phyloP scores from a whole-genome alignment of 2,797 vertebrate genomes.

The Choloepus didactylus region DNA sequence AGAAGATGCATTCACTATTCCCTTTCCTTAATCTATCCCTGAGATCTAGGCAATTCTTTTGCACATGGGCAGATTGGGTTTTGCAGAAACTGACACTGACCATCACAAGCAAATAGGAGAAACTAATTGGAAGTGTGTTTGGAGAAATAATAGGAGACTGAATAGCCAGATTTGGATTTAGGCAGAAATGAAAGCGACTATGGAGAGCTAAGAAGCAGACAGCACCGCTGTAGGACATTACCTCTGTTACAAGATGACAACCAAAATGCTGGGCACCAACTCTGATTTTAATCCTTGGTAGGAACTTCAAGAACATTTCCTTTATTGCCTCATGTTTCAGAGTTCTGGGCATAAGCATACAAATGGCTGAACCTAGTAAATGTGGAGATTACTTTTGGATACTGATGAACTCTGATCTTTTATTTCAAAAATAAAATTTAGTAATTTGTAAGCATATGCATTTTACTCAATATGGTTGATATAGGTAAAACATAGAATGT shows the following conservation, averaged over 20 bases:
- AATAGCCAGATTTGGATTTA: background rate
- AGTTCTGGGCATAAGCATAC: background rate
- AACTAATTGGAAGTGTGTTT: background rate
- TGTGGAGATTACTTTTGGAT: background rate
- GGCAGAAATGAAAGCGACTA: background rate
- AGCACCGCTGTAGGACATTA: rapidly evolving
- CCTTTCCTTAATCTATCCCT: background rate
- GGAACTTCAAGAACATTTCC: background rate
- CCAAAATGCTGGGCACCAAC: background rate
- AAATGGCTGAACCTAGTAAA: background rate
- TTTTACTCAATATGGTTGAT: background rate
- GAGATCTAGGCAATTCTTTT: background rate
- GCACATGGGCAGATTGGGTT: background rate
- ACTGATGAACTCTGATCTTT: background rate
- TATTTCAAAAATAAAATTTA: constrained; percentile 60
- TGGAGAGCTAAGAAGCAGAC: background rate
- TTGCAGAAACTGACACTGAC: background rate
- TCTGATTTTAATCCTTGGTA: background rate
- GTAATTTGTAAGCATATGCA: background rate
- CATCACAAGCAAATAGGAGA: background rate
- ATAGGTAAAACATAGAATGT: constrained; percentile 10
- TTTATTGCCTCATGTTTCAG: background rate
- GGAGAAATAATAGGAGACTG: background rate
- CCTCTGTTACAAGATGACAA: no score
- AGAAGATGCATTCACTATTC: background rate